Evolutionary conservation across 53 echinoderm and acorn worm genomes (phyloP), one percentile per base, ranked within the genome.

Genomic region (Patiria pectinifera): DNA sequence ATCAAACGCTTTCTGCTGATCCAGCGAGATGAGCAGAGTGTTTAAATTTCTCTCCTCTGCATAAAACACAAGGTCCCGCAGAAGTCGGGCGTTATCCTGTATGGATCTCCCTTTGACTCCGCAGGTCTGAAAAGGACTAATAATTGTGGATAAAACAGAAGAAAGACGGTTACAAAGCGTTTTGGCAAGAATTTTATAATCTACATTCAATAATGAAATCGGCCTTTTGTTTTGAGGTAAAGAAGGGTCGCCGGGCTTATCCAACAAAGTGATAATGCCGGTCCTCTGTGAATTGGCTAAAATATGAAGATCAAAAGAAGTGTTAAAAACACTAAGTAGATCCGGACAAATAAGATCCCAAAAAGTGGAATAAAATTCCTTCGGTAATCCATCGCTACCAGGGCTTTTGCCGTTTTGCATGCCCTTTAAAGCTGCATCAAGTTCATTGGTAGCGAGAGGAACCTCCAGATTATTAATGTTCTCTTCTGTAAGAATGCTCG

Each of bases 1-100:
- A 45, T 86, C 75, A 86, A 86, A 86, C 10, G 86, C 86, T 80
- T 95, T 95, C 53, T 93, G 59, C 35, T 93, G 95, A 84, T 95
- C 95, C 12, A 93, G 60, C 1, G 72, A 82, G 43, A 93, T 87
- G 16, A 93, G 4, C 2, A 82, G 82, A 9, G 49, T 53, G 4
- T 78, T 62, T 11, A 86, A 26, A 13, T 72, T 80, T 11, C 82
- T 85, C 15, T 63, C 58, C 47, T 91, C 91, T 12, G 80, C 81
- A 60, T 74, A 94, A 47, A 47, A 23, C 26, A 93, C 80, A 21
- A 89, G 82, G 59, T 94, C 92, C 76, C 85, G 18, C 0, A 93
- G 45, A 59, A 85, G 76, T 66, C 82, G 47, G 46, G 82, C n/a
- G 59, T 91, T 91, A 16, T 83, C 47, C 13, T 77, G 80, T 16